A percentile compares a stretch with the other conserved stretches of the same genome.
Evolutionary conservation across 1,140 invertebrate genomes (phyloP).

Genomic region (Nymphalis io): DNA sequence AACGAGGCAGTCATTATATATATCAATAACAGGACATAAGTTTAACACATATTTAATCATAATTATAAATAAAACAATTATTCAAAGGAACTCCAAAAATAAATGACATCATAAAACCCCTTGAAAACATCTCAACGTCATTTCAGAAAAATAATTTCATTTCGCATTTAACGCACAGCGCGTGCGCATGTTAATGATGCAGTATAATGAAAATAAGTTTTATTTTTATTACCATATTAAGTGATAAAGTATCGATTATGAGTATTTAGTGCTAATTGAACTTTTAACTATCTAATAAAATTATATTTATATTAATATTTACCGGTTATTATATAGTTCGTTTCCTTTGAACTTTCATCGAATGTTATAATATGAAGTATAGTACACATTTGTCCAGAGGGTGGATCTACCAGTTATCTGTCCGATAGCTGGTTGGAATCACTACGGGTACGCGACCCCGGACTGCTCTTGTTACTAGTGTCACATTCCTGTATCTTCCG

Average conservation of each 20-base stretch:
- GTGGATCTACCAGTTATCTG: no score
- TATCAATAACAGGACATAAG: no score
- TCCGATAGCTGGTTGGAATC: no score
- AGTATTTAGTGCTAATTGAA: constrained; percentile 68
- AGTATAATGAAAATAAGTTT: constrained; percentile 38
- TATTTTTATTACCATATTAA: constrained; percentile 39
- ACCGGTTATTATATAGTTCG: background rate
- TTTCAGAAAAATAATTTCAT: constrained; percentile 38
- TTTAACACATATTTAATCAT: no score
- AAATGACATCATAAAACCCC: constrained; percentile 44
- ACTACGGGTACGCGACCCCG: no score
- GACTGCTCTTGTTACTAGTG: no score
- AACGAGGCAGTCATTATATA: no score
- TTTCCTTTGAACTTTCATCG: background rate
- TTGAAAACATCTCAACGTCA: background rate
- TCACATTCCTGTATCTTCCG: no score
- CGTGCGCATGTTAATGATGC: constrained; percentile 62
- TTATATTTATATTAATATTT: constrained; percentile 15
- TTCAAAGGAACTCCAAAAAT: constrained; percentile 19
- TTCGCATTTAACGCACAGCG: constrained; percentile 50
- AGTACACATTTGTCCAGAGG: no score
- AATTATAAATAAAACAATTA: no score
- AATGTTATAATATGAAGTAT: no score
- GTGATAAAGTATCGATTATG: constrained; percentile 59
- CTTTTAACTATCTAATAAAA: constrained; percentile 54